phyloP scores from a whole-genome alignment of 2,888 invertebrate genomes.

The Ormyrus labotus region DNA sequence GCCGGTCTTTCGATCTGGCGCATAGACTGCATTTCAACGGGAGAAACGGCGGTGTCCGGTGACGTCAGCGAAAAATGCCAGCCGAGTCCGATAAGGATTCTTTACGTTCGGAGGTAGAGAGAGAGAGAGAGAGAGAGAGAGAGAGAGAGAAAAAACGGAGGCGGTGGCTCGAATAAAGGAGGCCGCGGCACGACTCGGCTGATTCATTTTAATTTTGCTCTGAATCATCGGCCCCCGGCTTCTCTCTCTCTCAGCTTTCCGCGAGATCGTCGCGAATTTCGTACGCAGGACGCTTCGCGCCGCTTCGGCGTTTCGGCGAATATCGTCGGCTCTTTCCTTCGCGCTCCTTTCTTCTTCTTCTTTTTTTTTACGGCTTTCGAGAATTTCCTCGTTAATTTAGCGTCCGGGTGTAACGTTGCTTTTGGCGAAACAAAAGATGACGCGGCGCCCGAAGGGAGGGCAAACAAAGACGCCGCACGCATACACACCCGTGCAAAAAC shows the following conservation, averaged over 20 bases:
- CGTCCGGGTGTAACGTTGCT: background rate
- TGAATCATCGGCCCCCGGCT: constrained; percentile 34
- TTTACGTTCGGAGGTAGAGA: constrained; percentile 32
- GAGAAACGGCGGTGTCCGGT: background rate
- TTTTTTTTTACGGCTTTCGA: constrained; percentile 33
- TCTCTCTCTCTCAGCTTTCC: constrained; percentile 21
- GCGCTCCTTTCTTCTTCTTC: background rate
- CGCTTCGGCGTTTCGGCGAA: background rate
- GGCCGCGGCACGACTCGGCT: background rate
- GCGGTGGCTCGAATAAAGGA: background rate
- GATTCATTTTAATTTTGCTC: constrained; percentile 26
- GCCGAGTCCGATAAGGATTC: constrained; percentile 39
- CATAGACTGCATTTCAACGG: constrained; percentile 8
- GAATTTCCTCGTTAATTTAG: constrained; percentile 50
- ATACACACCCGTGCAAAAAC: no score
- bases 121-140: background rate
- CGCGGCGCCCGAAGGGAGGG: background rate
- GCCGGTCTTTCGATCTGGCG: no score
- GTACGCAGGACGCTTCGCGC: background rate
- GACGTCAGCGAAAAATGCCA: constrained; percentile 31
- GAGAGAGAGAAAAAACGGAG: background rate
- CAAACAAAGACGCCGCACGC: no score
- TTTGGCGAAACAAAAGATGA: constrained; percentile 15
- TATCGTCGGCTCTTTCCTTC: background rate
- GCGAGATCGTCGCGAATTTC: constrained; percentile 37